These are phyloP conservation scores for Coregonus sp. DNA, from an alignment of 2,797 vertebrate species.

Conservation along the genomic window DNA sequence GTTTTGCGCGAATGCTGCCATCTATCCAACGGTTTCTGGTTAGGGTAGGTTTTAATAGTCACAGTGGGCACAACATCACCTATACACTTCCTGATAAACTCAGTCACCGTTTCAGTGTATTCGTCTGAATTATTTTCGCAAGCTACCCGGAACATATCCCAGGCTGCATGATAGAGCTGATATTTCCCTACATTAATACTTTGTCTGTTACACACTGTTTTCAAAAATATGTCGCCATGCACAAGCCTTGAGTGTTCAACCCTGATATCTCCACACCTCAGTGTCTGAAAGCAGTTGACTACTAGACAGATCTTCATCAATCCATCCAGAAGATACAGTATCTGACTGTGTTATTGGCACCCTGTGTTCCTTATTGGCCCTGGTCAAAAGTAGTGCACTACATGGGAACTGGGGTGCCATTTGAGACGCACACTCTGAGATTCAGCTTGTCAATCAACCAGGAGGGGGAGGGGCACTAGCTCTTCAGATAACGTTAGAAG, in stretches of 20 bases:
- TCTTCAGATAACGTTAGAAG: slow-evolving; percentile 25
- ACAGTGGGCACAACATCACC: too few relatives aligned
- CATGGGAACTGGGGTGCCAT: too few relatives aligned
- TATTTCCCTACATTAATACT: background rate
- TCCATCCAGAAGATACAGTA: background rate
- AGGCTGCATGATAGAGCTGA: background rate
- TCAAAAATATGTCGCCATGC: background rate
- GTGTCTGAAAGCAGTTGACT: slow-evolving; percentile 18
- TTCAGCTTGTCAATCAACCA: slow-evolving; percentile 61
- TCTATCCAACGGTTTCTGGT: too few relatives aligned
- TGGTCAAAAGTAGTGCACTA: too few relatives aligned
- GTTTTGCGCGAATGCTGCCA: too few relatives aligned
- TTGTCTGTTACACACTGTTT: background rate
- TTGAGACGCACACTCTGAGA: slow-evolving; percentile 32
- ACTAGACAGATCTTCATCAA: slow-evolving; percentile 51
- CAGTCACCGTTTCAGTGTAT: too few relatives aligned
- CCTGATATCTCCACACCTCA: slow-evolving; percentile 5
- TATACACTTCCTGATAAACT: too few relatives aligned
- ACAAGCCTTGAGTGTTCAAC: background rate
- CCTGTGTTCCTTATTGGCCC: too few relatives aligned
- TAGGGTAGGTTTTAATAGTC: too few relatives aligned
- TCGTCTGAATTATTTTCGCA: too few relatives aligned
- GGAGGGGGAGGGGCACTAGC: slow-evolving; percentile 21
- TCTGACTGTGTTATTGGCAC: too few relatives aligned
- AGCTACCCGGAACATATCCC: too few relatives aligned